These are phyloP conservation scores for Plebejus argus DNA, from an alignment of 2,888 invertebrate species.

Conservation along the genomic window DNA sequence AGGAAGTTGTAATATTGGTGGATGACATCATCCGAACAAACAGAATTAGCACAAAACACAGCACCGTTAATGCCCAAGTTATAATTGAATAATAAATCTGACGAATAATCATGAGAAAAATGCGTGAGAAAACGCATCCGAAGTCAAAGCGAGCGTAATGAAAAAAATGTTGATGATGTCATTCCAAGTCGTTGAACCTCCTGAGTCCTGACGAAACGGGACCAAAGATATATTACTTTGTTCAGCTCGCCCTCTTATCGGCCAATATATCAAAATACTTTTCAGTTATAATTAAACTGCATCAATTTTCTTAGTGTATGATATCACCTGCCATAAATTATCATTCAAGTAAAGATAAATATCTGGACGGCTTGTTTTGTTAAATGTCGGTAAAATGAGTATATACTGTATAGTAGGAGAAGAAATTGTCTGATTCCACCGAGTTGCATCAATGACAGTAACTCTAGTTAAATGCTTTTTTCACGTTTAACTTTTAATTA, in stretches of 20 bases:
- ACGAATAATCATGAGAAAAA: slow-evolving; percentile 12
- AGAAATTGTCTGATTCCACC: neutral
- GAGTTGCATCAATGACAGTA: neutral
- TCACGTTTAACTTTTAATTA: neutral
- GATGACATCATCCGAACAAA: neutral
- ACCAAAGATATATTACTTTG: slow-evolving; percentile 35
- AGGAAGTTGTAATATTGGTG: neutral
- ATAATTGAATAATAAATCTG: neutral
- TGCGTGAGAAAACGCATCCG: neutral
- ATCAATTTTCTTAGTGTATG: neutral
- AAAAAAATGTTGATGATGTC: slow-evolving; percentile 46
- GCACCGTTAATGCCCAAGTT: neutral
- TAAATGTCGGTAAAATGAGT: neutral
- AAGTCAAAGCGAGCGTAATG: slow-evolving; percentile 29
- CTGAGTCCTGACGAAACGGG: slow-evolving; percentile 37
- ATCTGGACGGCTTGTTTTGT: neutral
- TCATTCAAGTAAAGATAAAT: neutral
- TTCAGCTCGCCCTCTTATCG: slow-evolving; percentile 1
- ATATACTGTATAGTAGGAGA: neutral
- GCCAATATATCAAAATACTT: slow-evolving; percentile 10
- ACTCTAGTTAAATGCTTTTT: neutral
- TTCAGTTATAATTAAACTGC: slow-evolving; percentile 9
- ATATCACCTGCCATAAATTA: neutral
- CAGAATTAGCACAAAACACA: neutral
- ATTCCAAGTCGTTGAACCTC: slow-evolving; percentile 46